Conservation (phyloP, 2,797 vertebrate species). For the Sparidentex hasta region DNA sequence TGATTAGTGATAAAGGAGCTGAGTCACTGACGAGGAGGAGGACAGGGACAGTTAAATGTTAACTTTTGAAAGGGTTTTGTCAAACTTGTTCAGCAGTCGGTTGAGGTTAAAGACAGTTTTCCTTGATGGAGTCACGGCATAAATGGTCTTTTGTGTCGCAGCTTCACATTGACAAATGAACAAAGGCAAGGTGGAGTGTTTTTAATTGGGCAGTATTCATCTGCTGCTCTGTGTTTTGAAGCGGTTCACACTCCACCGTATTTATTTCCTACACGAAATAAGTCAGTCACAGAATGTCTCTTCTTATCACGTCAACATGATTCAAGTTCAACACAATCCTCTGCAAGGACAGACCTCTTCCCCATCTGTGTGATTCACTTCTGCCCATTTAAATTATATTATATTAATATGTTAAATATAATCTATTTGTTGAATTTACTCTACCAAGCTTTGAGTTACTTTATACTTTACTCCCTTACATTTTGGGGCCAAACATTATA, state of each 20-base stretch:
- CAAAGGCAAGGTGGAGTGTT: conserved; percentile 40
- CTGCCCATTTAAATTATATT: no score
- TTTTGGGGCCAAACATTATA: no score
- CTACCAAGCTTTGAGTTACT: no score
- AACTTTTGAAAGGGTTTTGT: conserved; percentile 1
- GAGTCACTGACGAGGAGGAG: conserved; percentile 17
- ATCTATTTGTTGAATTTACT: no score
- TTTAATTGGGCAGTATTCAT: conserved; percentile 8
- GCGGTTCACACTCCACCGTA: background rate
- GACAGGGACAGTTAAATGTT: background rate
- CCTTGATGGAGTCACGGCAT: background rate
- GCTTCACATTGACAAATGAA: conserved; percentile 11
- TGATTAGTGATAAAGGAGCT: conserved; percentile 57
- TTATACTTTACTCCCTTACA: no score
- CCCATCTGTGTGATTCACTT: background rate
- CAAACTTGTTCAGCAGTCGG: conserved; percentile 4
- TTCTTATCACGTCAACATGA: conserved; percentile 8
- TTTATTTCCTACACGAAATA: background rate
- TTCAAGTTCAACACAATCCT: background rate
- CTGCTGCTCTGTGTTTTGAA: background rate
- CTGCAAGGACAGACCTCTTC: conserved; percentile 7
- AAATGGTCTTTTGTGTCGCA: conserved; percentile 25
- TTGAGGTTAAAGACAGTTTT: background rate
- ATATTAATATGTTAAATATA: no score
- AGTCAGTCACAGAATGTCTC: background rate